Evolutionary conservation across 2,113 vertebrate species (phyloP), one percentile per base, ranked within the genome.

Genomic region (Psettodes erumei): DNA sequence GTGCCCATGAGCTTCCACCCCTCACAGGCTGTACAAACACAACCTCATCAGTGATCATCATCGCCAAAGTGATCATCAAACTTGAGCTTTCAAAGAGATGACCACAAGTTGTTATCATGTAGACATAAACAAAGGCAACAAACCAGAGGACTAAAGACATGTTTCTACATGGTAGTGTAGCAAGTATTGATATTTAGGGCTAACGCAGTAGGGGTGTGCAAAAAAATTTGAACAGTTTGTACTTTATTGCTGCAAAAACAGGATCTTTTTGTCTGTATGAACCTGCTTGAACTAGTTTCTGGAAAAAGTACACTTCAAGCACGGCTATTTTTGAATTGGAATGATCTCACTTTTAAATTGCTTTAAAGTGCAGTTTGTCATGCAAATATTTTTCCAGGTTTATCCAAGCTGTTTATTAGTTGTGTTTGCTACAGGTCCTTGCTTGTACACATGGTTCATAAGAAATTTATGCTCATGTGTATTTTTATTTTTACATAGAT

Each of bases 171-270:
- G 27, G n/a, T 45, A 38, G 7, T 16, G 8, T 23, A 54, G 48
- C 58, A 23, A 15, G 2, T 23, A 33, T 16, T 43, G 1, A 56
- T 55, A 30, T 48, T 62, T 71, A 37, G n/a, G 12, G 25, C 48
- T 70, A 7, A 55, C 43, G 51, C 19, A 51, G 9, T 13, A 9
- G 23, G 15, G 9, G 16, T 32, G 16, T 38, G 21, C 21, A 25
- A 42, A 53, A 0, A 77, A 42, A 32, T 59, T 32, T 38, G 5
- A 33, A 35, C 38, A 9, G 11, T 18, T 32, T 62, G 12, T 38
- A 18, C 12, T 43, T 43, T 37, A 38, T 37, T 25, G 7, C 53
- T 76, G n/a, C 15, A 33, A 27, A 69, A 55, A 66, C n/a, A 45
- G 3, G 27, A 13, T 67, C 5, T 13, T n/a, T 69, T 62, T 51